These are phyloP conservation scores for Rhaphigaster nebulosa DNA, from an alignment of 2,888 invertebrate genomes.

Conservation along the genomic window DNA sequence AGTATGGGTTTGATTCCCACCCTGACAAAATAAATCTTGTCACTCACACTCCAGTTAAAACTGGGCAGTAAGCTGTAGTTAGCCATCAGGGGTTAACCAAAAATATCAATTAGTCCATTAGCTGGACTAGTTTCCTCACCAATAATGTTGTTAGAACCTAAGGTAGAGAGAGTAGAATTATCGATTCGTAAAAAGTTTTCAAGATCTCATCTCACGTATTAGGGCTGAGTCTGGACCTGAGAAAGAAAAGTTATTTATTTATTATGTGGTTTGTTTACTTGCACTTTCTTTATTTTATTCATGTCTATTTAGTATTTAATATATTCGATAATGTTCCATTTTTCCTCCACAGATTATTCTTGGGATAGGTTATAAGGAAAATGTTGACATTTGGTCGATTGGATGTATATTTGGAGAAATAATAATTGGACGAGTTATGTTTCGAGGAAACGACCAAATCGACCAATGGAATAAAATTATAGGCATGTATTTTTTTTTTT, in stretches of 20 bases:
- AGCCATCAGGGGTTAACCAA: no score
- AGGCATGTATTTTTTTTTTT: background rate
- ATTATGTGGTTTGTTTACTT: background rate
- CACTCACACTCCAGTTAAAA: no score
- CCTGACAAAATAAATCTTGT: no score
- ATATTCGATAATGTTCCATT: background rate
- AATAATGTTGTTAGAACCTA: no score
- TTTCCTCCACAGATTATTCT: background rate
- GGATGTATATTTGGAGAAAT: constrained; percentile 24
- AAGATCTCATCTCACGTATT: background rate
- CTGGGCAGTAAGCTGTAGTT: no score
- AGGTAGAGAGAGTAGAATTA: no score
- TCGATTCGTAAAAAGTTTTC: background rate
- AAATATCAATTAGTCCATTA: no score
- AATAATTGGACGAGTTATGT: background rate
- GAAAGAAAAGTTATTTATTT: background rate
- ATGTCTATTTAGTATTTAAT: background rate
- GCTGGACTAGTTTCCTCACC: no score
- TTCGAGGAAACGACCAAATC: constrained; percentile 1
- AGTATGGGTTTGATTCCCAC: no score
- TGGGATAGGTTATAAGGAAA: background rate
- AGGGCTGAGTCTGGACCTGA: background rate
- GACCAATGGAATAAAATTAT: constrained; percentile 20
- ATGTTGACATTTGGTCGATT: background rate
- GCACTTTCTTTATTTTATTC: background rate